Evolutionary conservation across 2,888 invertebrate genomes (phyloP).

Genomic region (Cacoxenus indagator): DNA sequence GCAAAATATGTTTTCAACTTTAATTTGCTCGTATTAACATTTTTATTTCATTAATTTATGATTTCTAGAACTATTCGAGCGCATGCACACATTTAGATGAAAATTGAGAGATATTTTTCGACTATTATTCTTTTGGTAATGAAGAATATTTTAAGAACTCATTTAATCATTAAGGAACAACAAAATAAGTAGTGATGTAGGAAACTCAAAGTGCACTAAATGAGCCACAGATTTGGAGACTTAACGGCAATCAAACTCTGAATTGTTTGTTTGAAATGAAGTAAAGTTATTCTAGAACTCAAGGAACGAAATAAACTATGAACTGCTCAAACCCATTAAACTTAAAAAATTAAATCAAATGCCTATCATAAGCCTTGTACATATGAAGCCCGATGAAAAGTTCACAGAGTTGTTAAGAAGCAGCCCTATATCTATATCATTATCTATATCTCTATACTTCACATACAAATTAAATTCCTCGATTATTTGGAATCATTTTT

Average conservation of each 20-base stretch:
- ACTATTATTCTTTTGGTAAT: slow-evolving; percentile 5
- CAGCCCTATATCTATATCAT: too few species aligned
- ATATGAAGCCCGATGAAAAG: too few species aligned
- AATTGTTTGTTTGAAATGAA: neutral
- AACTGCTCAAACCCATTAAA: too few species aligned
- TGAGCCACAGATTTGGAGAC: neutral
- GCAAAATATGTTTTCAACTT: slow-evolving; percentile 8
- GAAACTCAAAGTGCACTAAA: neutral
- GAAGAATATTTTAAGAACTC: neutral
- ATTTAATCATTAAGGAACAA: neutral
- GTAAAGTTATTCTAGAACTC: too few species aligned
- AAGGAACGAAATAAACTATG: too few species aligned
- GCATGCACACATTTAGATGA: slow-evolving; percentile 34
- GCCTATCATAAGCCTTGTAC: too few species aligned
- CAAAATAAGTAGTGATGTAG: neutral
- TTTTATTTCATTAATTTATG: neutral
- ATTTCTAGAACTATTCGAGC: slow-evolving; percentile 19
- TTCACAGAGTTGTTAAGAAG: too few species aligned
- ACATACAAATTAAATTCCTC: too few species aligned
- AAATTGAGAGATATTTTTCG: slow-evolving; percentile 1
- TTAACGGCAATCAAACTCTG: neutral
- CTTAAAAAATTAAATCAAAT: too few species aligned
- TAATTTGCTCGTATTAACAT: slow-evolving; percentile 3
- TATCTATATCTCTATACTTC: too few species aligned
- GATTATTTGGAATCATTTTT: too few species aligned